These are phyloP conservation scores for Cataglyphis altisquamis DNA, from an alignment of 2,888 invertebrate species.

Conservation along the genomic window DNA sequence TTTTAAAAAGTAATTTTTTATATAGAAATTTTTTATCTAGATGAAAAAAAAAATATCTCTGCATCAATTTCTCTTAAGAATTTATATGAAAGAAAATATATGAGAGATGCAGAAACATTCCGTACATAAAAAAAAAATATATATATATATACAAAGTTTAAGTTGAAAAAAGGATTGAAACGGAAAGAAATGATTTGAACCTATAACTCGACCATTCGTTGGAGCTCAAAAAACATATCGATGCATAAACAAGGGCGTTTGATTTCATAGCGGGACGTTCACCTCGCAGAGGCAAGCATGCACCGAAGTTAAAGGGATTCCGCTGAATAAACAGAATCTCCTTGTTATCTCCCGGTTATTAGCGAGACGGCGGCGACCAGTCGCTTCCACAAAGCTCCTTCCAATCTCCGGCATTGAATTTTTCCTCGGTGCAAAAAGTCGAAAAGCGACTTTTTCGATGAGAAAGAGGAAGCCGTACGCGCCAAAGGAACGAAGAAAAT, in stretches of 20 bases:
- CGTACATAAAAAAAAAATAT: background rate
- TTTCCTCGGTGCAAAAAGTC: slow-evolving; percentile 40
- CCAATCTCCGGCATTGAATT: slow-evolving; percentile 46
- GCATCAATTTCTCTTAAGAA: background rate
- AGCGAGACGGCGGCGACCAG: slow-evolving; percentile 26
- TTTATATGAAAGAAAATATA: background rate
- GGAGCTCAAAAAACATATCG: background rate
- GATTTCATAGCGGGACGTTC: slow-evolving; percentile 28
- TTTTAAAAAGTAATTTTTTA: background rate
- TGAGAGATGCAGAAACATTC: background rate
- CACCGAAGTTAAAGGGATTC: background rate
- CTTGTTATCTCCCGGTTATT: slow-evolving; percentile 49
- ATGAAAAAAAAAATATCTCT: background rate
- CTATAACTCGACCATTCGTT: background rate
- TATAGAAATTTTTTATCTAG: background rate
- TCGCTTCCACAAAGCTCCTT: slow-evolving; percentile 32
- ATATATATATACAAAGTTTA: background rate
- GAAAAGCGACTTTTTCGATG: slow-evolving; percentile 31
- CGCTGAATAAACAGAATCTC: slow-evolving; percentile 51
- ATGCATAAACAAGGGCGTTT: slow-evolving; percentile 41
- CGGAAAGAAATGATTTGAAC: background rate
- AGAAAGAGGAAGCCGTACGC: slow-evolving; percentile 10
- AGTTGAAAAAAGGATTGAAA: background rate
- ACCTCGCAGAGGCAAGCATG: slow-evolving; percentile 6
- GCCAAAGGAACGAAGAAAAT: slow-evolving; percentile 21